Evolutionary conservation across 2,888 invertebrate genomes (phyloP).

Genomic region (Tinea semifulvella): DNA sequence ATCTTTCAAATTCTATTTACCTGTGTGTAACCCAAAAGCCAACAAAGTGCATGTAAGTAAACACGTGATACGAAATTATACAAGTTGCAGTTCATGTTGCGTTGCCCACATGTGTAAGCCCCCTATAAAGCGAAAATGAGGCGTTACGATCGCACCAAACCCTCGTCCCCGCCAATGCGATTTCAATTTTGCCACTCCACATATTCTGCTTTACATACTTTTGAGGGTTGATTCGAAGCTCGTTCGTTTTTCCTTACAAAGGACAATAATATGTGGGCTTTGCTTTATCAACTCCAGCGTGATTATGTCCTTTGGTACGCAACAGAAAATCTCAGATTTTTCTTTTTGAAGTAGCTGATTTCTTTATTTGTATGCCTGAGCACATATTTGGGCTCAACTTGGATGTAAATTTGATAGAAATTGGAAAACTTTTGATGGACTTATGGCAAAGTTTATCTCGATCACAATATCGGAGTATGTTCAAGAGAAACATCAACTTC

Average conservation of each 20-base stretch:
- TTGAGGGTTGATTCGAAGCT: conserved; percentile 26
- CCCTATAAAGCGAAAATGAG: conserved; percentile 4
- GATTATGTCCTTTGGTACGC: conserved; percentile 22
- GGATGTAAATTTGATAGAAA: conserved; percentile 7
- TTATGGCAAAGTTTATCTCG: no score
- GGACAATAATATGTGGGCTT: conserved; percentile 39
- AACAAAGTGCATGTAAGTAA: no score
- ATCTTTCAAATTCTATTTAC: no score
- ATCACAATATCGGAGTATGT: no score
- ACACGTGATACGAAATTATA: no score
- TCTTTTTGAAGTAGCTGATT: conserved; percentile 18
- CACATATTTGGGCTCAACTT: conserved; percentile 7
- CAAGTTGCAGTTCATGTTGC: no score
- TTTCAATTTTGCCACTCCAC: conserved; percentile 43
- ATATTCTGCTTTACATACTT: conserved; percentile 31
- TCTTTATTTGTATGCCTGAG: not conserved
- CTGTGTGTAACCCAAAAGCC: no score
- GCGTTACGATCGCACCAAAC: conserved; percentile 11
- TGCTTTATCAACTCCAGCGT: conserved; percentile 23
- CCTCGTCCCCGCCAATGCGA: conserved; percentile 33
- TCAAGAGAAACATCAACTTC: no score
- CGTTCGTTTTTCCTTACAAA: conserved; percentile 38
- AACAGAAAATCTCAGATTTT: conserved; percentile 19
- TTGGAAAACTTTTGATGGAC: conserved; percentile 11
- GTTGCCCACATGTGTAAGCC: no score